phyloP scores from a whole-genome alignment of 2,797 vertebrate species.

The Cyclura pinguis region DNA sequence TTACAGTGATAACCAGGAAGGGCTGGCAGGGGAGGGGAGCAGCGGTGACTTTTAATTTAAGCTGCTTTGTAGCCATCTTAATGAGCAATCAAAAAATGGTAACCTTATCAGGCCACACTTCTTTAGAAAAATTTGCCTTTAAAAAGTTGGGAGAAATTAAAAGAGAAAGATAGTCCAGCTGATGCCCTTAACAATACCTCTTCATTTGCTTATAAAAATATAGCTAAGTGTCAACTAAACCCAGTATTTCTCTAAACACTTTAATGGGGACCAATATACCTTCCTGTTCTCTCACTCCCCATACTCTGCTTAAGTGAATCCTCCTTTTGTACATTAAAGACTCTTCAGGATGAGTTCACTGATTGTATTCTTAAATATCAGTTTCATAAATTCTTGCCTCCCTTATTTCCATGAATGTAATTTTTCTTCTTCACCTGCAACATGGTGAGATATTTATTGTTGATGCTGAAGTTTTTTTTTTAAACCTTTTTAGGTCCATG shows the following conservation, averaged over 20 bases:
- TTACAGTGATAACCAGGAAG: conserved; percentile 71
- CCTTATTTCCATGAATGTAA: no score
- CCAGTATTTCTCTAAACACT: conserved; percentile 49
- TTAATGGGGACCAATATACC: background rate
- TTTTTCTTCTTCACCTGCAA: no score
- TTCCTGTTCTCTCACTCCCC: background rate
- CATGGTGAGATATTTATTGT: no score
- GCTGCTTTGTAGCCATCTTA: conserved; percentile 70
- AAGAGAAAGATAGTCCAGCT: conserved; percentile 31
- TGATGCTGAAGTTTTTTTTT: no score
- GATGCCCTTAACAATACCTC: conserved; percentile 45
- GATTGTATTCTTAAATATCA: background rate
- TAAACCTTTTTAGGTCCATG: no score
- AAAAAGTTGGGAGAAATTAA: conserved; percentile 61
- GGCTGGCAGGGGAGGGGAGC: background rate
- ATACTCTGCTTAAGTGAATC: background rate
- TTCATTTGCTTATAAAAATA: background rate
- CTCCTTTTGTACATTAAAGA: conserved; percentile 2
- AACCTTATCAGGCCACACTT: conserved; percentile 52
- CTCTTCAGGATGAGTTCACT: background rate
- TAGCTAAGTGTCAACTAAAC: background rate
- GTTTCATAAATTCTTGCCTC: background rate
- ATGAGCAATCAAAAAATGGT: conserved; percentile 69
- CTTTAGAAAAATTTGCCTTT: conserved; percentile 44
- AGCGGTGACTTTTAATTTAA: conserved; percentile 55